Conservation (phyloP, 1,140 invertebrate genomes). For the Hyles vespertilio region DNA sequence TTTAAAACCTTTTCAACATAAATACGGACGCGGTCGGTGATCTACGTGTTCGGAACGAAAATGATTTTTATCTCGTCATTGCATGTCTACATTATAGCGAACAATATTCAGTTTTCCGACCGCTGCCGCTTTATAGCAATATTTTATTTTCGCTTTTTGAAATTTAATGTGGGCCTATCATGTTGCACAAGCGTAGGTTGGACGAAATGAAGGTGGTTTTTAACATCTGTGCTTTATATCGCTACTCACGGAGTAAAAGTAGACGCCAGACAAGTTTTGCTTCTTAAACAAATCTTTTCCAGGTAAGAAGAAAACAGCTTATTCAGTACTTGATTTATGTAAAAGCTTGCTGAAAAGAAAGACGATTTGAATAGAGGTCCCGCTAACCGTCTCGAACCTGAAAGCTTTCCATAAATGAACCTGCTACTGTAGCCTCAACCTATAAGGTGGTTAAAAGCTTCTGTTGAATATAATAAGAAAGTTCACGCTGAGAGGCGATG, state of each 20-base stretch:
- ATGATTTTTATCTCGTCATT: background rate
- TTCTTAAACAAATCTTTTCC: conserved; percentile 22
- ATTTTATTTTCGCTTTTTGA: background rate
- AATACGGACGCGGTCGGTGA: background rate
- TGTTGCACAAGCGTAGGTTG: background rate
- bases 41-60: background rate
- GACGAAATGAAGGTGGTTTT: too few species aligned
- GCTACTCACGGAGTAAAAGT: too few species aligned
- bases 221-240: too few species aligned
- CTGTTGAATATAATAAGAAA: conserved; percentile 49
- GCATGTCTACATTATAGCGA: background rate
- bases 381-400: conserved; percentile 53
- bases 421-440: conserved; percentile 38
- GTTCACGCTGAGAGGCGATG: conserved; percentile 42
- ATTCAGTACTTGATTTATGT: conserved; percentile 68
- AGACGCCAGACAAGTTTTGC: background rate
- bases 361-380: conserved; percentile 64
- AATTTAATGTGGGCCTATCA: conserved; percentile 1
- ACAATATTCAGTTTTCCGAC: conserved; percentile 1
- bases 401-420: conserved; percentile 69
- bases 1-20: conserved; percentile 12
- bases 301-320: conserved; percentile 46
- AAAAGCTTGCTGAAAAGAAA: conserved; percentile 47
- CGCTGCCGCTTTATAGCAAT: background rate
- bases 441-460: conserved; percentile 53